These are phyloP conservation scores for Sakesphorus luctuosus DNA, from an alignment of 2,113 vertebrate species.

Conservation along the genomic window DNA sequence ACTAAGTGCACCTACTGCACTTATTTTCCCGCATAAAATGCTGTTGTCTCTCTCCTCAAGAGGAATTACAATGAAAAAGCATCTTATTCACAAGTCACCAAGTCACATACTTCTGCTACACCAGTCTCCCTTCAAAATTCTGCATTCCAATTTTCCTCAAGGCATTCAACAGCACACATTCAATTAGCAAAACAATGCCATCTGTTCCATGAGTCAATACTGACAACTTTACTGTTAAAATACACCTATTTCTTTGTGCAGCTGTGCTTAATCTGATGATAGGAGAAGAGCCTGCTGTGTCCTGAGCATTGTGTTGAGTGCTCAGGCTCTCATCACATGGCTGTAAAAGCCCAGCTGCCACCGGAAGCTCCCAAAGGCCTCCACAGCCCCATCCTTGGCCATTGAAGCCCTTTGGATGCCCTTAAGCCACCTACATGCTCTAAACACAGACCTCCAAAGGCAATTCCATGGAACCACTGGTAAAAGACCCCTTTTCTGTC, in stretches of 20 bases:
- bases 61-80: not conserved
- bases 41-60: not conserved
- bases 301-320: not conserved
- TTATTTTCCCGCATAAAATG: not conserved
- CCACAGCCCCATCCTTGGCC: not conserved
- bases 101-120: not conserved
- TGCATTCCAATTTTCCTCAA: not conserved
- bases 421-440: not conserved
- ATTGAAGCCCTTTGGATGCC: accelerated
- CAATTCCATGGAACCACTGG: not conserved
- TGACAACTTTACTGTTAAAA: slow-evolving; percentile 15
- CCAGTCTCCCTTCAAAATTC: not conserved
- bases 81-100: not conserved
- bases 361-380: not conserved
- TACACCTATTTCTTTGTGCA: not conserved
- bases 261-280: not conserved
- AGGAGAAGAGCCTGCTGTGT: not conserved
- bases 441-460: not conserved
- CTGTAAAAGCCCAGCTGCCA: not conserved
- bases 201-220: slow-evolving; percentile 37
- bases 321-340: not conserved
- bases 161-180: slow-evolving; percentile 12
- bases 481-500: not conserved
- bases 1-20: not conserved
- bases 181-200: slow-evolving; percentile 40